These are phyloP conservation scores for Psophia crepitans DNA, from an alignment of 2,113 vertebrate species.

Conservation along the genomic window DNA sequence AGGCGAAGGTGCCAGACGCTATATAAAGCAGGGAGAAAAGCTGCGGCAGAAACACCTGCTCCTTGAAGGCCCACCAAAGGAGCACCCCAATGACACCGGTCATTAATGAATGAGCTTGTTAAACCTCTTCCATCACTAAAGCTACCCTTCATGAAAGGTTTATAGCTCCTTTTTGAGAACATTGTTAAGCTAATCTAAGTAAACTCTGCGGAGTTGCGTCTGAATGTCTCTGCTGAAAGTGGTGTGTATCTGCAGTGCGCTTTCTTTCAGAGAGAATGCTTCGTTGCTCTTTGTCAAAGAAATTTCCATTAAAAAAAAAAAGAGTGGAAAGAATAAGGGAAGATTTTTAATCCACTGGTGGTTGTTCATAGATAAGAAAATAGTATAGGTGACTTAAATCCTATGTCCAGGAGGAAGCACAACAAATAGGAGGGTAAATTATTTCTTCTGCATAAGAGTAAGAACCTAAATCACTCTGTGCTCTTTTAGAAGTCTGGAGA, in stretches of 20 bases:
- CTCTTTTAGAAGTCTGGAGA: slow-evolving; percentile 19
- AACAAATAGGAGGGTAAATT: not conserved
- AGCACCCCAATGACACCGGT: not conserved
- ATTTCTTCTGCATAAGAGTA: not conserved
- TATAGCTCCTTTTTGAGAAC: slow-evolving; percentile 18
- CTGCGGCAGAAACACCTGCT: slow-evolving; percentile 30
- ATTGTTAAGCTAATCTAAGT: slow-evolving; percentile 23
- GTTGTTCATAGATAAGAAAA: slow-evolving; percentile 34
- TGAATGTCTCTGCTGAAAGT: slow-evolving; percentile 25
- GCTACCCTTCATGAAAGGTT: not conserved
- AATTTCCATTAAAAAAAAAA: slow-evolving; percentile 17
- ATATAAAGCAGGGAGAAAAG: not conserved
- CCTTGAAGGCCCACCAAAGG: not conserved
- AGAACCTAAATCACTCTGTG: not conserved
- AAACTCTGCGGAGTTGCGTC: not conserved
- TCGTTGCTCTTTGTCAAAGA: slow-evolving; percentile 34
- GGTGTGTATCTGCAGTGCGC: not conserved
- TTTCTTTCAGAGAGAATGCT: slow-evolving; percentile 30
- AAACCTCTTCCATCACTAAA: not conserved
- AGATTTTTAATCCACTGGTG: not conserved
- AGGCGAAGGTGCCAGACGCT: not conserved
- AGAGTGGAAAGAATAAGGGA: not conserved
- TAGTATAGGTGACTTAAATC: not conserved
- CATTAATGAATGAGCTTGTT: slow-evolving; percentile 25
- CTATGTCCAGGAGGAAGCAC: not conserved